Percentiles rank a stretch among this genome's conserved stretches.
These are phyloP conservation scores for Atractosteus spatula DNA, from an alignment of 2,113 vertebrate genomes.

Conservation along the genomic window DNA sequence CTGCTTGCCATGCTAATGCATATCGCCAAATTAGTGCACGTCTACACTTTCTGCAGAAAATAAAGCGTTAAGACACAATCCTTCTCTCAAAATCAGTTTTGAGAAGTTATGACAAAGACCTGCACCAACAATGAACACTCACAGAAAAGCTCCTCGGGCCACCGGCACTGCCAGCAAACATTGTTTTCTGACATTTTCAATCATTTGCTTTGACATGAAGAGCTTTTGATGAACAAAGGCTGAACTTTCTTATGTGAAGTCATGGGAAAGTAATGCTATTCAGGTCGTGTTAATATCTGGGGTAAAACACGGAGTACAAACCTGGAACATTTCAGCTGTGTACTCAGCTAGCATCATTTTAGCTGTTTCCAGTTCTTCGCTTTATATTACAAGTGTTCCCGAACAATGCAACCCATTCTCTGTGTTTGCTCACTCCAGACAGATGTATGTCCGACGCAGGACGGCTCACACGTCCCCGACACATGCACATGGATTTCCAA, in stretches of 20 bases:
- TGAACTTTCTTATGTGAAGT: slow-evolving; percentile 47
- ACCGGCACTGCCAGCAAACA: slow-evolving; percentile 34
- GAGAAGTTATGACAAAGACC: not conserved
- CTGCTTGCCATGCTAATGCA: too few relatives aligned
- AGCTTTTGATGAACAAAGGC: slow-evolving; percentile 35
- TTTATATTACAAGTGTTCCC: too few relatives aligned
- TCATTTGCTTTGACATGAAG: slow-evolving; percentile 40
- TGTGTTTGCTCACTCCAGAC: too few relatives aligned
- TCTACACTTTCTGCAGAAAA: too few relatives aligned
- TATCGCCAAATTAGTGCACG: too few relatives aligned
- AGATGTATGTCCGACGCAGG: too few relatives aligned
- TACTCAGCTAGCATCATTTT: slow-evolving; percentile 26
- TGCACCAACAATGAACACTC: slow-evolving; percentile 23
- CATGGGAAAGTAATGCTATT: slow-evolving; percentile 50
- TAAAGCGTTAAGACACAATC: too few relatives aligned
- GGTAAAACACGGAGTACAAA: slow-evolving; percentile 33
- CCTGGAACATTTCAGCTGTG: slow-evolving; percentile 31
- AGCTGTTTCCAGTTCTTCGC: slow-evolving; percentile 18
- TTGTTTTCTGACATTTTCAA: slow-evolving; percentile 43
- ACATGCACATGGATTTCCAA: too few relatives aligned
- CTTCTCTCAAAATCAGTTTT: too few relatives aligned
- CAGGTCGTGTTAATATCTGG: slow-evolving; percentile 36
- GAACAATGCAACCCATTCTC: too few relatives aligned
- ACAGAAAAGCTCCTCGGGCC: slow-evolving; percentile 32
- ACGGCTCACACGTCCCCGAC: too few relatives aligned